Conservation (phyloP, 2,797 vertebrate genomes). For the Pseudochirops corinnae region DNA sequence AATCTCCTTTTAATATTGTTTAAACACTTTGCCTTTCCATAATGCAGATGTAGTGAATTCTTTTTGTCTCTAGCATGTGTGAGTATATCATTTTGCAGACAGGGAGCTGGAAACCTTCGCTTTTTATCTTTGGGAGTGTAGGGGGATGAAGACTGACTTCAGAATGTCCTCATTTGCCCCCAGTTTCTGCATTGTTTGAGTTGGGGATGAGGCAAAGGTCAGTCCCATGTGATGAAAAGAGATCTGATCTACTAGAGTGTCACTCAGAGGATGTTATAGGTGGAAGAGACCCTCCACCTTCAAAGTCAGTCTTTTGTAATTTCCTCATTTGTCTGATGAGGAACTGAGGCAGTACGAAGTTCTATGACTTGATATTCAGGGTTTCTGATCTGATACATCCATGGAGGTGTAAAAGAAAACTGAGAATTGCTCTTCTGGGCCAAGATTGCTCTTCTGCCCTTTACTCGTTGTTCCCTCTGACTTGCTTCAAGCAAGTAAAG, state of each 20-base stretch:
- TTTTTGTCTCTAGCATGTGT: constrained; percentile 75
- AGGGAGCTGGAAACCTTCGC: constrained; percentile 44
- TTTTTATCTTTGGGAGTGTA: constrained; percentile 30
- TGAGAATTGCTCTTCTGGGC: neutral
- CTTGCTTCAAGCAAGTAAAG: neutral
- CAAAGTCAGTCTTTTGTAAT: neutral
- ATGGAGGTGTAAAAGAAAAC: neutral
- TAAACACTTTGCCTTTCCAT: constrained; percentile 82
- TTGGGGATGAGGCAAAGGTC: neutral
- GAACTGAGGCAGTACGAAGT: neutral
- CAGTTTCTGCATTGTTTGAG: neutral
- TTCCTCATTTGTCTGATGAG: neutral
- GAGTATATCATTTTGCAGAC: constrained; percentile 56
- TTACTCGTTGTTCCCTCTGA: neutral
- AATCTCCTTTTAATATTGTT: constrained; percentile 85
- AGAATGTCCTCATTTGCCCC: neutral
- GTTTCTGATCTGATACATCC: neutral
- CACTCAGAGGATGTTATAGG: neutral
- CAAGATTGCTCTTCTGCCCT: neutral
- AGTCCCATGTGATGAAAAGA: neutral
- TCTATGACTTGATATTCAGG: neutral
- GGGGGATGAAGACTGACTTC: neutral
- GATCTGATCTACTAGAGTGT: neutral
- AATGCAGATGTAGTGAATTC: constrained; percentile 80
- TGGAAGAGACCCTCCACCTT: neutral